Percentiles rank a stretch among this genome's conserved stretches.
Conservation (phyloP, 2,113 vertebrate genomes). For the Alligator mississippiensis region DNA sequence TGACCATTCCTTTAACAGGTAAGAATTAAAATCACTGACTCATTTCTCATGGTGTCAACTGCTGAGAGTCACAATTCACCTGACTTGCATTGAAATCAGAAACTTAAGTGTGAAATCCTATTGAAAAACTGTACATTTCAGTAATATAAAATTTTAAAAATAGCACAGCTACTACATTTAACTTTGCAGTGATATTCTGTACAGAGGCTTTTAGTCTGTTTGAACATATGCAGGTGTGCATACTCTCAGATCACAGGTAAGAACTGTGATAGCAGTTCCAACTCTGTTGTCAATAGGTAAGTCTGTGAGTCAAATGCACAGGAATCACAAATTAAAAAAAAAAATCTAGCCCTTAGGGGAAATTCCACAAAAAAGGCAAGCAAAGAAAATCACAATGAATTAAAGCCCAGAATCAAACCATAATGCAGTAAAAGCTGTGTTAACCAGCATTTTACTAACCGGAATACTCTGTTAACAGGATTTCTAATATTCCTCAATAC, state of each 20-base stretch:
- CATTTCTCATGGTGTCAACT: neutral
- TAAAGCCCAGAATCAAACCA: neutral
- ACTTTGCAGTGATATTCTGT: neutral
- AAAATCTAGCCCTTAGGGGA: neutral
- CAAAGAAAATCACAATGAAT: conserved; percentile 1
- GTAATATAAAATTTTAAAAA: neutral
- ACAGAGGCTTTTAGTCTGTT: neutral
- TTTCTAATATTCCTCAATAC: too few species aligned
- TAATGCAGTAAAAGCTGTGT: too few species aligned
- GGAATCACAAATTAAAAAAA: neutral
- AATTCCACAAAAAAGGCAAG: neutral
- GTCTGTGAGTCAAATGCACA: neutral
- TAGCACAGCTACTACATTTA: neutral
- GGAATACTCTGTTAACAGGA: too few species aligned
- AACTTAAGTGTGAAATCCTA: neutral
- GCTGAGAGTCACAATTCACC: neutral
- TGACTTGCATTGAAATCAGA: neutral
- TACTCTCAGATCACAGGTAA: neutral
- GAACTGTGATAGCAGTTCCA: neutral
- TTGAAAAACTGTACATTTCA: neutral
- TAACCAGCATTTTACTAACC: too few species aligned
- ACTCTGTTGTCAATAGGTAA: neutral
- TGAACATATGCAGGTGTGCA: neutral
- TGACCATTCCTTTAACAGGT: neutral
- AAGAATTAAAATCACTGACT: neutral